These are phyloP conservation scores for Parasteatoda tepidariorum DNA, from an alignment of 1,140 invertebrate genomes.

Conservation along the genomic window DNA sequence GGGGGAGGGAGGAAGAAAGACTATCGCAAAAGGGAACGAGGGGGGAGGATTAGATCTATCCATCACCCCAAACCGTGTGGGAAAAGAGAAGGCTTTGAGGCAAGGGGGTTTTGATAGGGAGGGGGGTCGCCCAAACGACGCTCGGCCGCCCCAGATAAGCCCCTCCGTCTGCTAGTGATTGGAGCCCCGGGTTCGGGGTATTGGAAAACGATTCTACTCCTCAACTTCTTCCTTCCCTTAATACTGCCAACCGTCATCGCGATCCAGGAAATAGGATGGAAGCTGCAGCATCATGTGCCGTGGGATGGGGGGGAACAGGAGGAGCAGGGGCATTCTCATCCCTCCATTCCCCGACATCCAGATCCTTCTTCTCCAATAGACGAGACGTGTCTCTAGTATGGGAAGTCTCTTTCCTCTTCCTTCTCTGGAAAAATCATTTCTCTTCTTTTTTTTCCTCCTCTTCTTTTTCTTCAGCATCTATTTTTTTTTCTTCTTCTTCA, in stretches of 20 bases:
- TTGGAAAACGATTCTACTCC: conserved; percentile 60
- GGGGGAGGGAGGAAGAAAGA: conserved; percentile 14
- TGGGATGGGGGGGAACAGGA: conserved; percentile 1
- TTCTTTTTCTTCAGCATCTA: conserved; percentile 21
- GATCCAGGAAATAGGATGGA: conserved; percentile 45
- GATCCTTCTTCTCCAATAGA: conserved; percentile 29
- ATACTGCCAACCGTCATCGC: conserved; percentile 58
- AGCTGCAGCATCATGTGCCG: conserved; percentile 38
- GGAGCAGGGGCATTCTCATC: background rate
- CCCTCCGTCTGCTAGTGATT: conserved; percentile 60
- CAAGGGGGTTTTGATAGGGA: conserved; percentile 1
- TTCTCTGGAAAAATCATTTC: conserved; percentile 57
- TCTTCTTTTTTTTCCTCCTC: conserved; percentile 38
- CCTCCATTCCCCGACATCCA: background rate
- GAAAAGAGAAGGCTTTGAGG: conserved; percentile 56
- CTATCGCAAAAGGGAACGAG: conserved; percentile 16
- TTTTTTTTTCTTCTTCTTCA: conserved; percentile 26
- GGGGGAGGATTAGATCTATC: conserved; percentile 58
- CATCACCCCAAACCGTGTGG: conserved; percentile 57
- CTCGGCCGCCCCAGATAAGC: conserved; percentile 56
- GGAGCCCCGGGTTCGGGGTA: conserved; percentile 51
- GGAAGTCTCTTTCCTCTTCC: conserved; percentile 39
- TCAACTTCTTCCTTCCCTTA: conserved; percentile 59
- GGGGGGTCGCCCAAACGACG: conserved; percentile 37
- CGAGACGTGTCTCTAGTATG: conserved; percentile 54